Evolutionary conservation across 2,113 vertebrate genomes (phyloP).

Genomic region (Eolophus roseicapilla): DNA sequence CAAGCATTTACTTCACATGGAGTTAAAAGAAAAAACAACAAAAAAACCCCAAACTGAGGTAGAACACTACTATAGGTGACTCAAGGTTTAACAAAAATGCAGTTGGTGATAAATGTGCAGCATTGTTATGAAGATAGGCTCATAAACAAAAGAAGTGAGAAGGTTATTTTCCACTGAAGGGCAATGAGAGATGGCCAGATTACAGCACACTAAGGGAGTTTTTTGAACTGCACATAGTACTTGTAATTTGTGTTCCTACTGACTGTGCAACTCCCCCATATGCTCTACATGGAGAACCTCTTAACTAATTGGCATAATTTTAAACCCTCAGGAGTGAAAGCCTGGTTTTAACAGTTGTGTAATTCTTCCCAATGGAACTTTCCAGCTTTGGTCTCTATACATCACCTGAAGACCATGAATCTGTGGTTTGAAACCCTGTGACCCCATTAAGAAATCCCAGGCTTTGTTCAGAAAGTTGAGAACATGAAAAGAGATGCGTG

Average conservation of each 20-base stretch:
- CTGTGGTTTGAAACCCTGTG: background rate
- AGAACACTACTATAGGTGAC: accelerated
- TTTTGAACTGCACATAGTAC: background rate
- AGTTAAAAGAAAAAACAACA: background rate
- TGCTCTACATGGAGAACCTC: background rate
- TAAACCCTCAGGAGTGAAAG: background rate
- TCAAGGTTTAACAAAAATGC: background rate
- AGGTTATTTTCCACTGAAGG: background rate
- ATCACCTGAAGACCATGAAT: background rate
- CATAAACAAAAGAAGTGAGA: background rate
- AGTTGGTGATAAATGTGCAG: background rate
- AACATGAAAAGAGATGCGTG: accelerated
- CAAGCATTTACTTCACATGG: background rate
- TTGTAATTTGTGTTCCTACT: background rate
- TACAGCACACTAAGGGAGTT: background rate
- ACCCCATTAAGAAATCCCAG: background rate
- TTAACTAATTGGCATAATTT: background rate
- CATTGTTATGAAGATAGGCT: background rate
- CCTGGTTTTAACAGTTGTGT: background rate
- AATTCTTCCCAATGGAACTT: background rate
- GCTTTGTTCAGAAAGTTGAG: background rate
- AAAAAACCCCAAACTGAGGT: background rate
- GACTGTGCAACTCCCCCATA: background rate
- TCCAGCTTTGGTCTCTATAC: background rate
- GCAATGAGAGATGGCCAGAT: background rate